Evolutionary conservation across 2,797 vertebrate genomes (phyloP), one percentile per base, ranked within the genome.

Genomic region (Tauraco hartlaubi): DNA sequence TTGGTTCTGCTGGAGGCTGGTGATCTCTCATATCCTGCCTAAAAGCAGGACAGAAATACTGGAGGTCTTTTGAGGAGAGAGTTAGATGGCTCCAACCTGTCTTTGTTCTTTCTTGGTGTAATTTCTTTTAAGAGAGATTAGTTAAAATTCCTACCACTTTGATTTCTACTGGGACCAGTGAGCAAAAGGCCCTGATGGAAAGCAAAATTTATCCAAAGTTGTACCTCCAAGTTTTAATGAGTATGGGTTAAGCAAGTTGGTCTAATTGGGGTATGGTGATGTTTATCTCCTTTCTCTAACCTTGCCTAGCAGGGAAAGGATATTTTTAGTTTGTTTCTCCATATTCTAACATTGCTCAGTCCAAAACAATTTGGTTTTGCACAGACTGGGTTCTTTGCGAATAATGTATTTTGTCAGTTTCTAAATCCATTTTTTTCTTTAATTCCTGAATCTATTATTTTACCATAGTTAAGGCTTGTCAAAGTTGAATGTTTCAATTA

Each of bases 401-500:
- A 88, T 83, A 93, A 88, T 15, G 1, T 52, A 43, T 55, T 72
- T 75, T 92, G 85, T 82, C 96, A 93, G 43, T 95, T 91, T 90
- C 77, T 59, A 94, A 96, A 94, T 94, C 87, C 1, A 2, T 91
- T 46, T 88, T 77, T 25, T 39, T 39, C 46, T 97, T 96, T 97
- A 94, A 95, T 95, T 95, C 77, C 59, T 41, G 29, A 75, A 55
- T 85, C 88, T 95, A 51, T 96, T 92, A 85, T 91, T 97, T 97
- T 94, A 72, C 90, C n/a, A 41, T 73, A 88, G 80, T 87, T 94
- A 94, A 87, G 78, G 41, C 85, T 97, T 93, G 63, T 88, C 76
- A 76, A 41, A 80, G 33, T 59, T 80, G 41, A 75, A 59, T 43
- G 11, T 84, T 95, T 95, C 96, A 94, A 80, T 94, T 96, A 89